phyloP scores from a whole-genome alignment of 1,140 invertebrate species.

The Maniola jurtina region DNA sequence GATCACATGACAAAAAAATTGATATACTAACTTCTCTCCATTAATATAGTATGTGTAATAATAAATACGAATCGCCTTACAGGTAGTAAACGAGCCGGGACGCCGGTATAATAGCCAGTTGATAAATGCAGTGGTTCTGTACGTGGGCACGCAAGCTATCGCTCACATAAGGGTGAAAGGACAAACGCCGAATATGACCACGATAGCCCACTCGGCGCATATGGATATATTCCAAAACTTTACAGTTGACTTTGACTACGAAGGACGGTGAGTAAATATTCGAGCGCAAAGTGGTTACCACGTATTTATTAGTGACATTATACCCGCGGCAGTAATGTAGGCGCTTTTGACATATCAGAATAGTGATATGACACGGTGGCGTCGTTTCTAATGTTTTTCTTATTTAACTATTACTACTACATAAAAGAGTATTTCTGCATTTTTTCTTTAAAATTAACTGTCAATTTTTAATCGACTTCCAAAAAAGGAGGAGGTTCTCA shows the following conservation, averaged over 20 bases:
- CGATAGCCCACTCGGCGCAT: constrained; percentile 97
- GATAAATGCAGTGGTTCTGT: constrained; percentile 98
- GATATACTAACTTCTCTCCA: too few relatives aligned
- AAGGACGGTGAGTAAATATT: constrained; percentile 83
- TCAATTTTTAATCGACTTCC: too few relatives aligned
- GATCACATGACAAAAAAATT: too few relatives aligned
- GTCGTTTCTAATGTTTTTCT: too few relatives aligned
- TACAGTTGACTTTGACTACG: constrained; percentile 97
- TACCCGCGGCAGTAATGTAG: too few relatives aligned
- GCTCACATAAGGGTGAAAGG: constrained; percentile 91
- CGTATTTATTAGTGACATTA: not conserved
- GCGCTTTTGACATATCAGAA: too few relatives aligned
- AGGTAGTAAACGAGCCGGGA: constrained; percentile 89
- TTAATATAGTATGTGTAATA: too few relatives aligned
- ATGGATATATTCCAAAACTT: constrained; percentile 99
- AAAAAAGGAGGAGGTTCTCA: too few relatives aligned
- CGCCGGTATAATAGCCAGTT: constrained; percentile 96
- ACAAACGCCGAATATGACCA: constrained; percentile 95
- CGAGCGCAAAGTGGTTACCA: not conserved
- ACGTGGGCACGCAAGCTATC: constrained; percentile 98
- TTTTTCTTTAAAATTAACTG: too few relatives aligned
- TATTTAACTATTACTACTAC: too few relatives aligned
- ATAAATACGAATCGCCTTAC: not conserved
- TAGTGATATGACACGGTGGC: too few relatives aligned
- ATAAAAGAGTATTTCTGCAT: too few relatives aligned